Conservation (phyloP, 2,113 vertebrate species). For the Eurystomus gularis region DNA sequence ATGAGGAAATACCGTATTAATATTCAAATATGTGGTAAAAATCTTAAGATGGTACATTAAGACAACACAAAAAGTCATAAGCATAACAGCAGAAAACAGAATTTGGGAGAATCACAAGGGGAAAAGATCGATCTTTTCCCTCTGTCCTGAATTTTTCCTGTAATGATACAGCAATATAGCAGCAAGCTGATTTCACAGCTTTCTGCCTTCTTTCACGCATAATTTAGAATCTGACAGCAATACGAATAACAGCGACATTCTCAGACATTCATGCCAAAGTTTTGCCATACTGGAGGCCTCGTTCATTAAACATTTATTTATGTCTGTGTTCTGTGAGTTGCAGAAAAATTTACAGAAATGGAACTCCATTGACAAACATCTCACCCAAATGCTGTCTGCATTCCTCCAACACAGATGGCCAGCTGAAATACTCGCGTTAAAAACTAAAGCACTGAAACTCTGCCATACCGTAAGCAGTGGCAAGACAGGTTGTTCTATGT, state of each 20-base stretch:
- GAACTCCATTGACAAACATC: neutral
- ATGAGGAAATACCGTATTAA: neutral
- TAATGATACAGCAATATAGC: neutral
- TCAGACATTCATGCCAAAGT: neutral
- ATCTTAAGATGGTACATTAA: neutral
- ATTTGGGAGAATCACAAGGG: neutral
- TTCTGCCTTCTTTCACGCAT: conserved; percentile 8
- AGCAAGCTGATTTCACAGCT: neutral
- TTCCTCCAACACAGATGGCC: neutral
- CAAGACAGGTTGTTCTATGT: rapidly evolving
- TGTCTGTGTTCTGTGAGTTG: neutral
- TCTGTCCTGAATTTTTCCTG: neutral
- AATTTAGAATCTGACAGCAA: conserved; percentile 38
- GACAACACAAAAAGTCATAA: neutral
- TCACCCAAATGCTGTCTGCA: neutral
- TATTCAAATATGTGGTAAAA: neutral
- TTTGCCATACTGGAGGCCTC: neutral
- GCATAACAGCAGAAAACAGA: neutral
- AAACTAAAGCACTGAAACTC: neutral
- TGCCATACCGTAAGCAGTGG: neutral
- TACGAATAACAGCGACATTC: neutral
- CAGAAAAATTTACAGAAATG: neutral
- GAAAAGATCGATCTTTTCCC: neutral
- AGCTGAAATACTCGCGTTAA: neutral
- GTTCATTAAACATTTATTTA: conserved; percentile 5